Percentiles rank a stretch among this genome's conserved stretches.
phyloP scores from a whole-genome alignment of 1,140 invertebrate species.

The Drosophila fuyamai region DNA sequence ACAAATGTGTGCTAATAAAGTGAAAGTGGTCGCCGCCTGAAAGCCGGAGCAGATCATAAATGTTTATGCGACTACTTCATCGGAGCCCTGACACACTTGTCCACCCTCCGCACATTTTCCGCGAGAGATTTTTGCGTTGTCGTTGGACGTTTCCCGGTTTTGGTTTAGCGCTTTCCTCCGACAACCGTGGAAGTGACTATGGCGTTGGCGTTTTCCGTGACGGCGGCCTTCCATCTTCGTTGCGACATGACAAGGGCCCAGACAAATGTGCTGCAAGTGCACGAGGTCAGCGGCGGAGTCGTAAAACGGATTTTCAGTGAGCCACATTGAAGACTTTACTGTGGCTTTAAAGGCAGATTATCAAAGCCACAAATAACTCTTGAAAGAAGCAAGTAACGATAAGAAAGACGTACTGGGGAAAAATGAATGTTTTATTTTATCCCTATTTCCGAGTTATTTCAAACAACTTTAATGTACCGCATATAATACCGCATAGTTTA shows the following conservation, averaged over 20 bases:
- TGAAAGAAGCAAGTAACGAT: not conserved
- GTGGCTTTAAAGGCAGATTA: conserved; percentile 38
- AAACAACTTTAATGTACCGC: too few relatives aligned
- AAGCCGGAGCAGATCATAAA: conserved; percentile 61
- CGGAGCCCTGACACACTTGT: conserved; percentile 28
- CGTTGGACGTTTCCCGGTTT: not conserved
- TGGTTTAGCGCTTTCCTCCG: conserved; percentile 18
- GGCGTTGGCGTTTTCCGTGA: conserved; percentile 5
- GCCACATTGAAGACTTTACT: conserved; percentile 21
- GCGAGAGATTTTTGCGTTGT: conserved; percentile 16
- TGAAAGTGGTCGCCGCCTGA: conserved; percentile 40
- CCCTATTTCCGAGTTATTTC: too few relatives aligned
- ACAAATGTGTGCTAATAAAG: conserved; percentile 53
- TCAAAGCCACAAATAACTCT: conserved; percentile 27
- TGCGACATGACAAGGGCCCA: conserved; percentile 45
- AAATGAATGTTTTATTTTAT: not conserved
- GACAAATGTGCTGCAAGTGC: conserved; percentile 59
- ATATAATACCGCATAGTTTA: too few relatives aligned
- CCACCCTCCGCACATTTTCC: conserved; percentile 4
- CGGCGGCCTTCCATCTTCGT: conserved; percentile 56
- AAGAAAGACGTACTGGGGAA: not conserved
- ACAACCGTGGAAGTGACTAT: conserved; percentile 12
- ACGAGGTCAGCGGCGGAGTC: conserved; percentile 47
- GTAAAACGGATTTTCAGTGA: conserved; percentile 41
- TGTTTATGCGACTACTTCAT: conserved; percentile 63